Evolutionary conservation across 2,888 invertebrate genomes (phyloP).

Genomic region (Kryphioiulus occultus): DNA sequence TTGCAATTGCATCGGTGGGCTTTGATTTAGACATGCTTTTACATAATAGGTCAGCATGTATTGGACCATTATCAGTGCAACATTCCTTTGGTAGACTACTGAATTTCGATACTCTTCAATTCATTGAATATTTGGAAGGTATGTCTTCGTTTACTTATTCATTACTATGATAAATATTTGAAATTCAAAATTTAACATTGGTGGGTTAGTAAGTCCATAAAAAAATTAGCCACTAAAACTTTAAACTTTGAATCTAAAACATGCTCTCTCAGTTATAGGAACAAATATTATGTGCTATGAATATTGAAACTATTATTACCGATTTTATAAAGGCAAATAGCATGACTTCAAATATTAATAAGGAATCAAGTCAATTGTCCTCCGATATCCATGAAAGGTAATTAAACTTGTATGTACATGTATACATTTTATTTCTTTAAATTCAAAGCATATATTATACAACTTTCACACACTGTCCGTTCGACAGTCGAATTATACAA

Average conservation of each 20-base stretch:
- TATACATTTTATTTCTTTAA: too few relatives aligned
- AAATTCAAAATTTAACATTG: not conserved
- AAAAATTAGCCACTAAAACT: too few relatives aligned
- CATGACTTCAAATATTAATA: not conserved
- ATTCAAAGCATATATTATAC: too few relatives aligned
- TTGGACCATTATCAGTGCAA: not conserved
- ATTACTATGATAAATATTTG: not conserved
- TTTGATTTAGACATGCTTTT: slow-evolving; percentile 20
- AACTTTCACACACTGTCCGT: too few relatives aligned
- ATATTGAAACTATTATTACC: not conserved
- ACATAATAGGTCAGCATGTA: not conserved
- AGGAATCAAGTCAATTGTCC: not conserved
- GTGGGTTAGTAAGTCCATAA: not conserved
- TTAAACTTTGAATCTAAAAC: too few relatives aligned
- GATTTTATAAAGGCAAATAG: not conserved
- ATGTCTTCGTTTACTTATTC: not conserved
- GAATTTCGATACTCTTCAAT: not conserved
- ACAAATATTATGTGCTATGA: not conserved
- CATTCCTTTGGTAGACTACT: not conserved
- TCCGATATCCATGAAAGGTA: not conserved
- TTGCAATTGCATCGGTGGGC: not conserved
- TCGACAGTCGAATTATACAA: too few relatives aligned
- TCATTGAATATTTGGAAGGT: not conserved
- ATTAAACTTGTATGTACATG: not conserved
- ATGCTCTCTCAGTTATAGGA: too few relatives aligned